Evolutionary conservation across 2,113 vertebrate genomes (phyloP).

Genomic region (Mobula birostris): DNA sequence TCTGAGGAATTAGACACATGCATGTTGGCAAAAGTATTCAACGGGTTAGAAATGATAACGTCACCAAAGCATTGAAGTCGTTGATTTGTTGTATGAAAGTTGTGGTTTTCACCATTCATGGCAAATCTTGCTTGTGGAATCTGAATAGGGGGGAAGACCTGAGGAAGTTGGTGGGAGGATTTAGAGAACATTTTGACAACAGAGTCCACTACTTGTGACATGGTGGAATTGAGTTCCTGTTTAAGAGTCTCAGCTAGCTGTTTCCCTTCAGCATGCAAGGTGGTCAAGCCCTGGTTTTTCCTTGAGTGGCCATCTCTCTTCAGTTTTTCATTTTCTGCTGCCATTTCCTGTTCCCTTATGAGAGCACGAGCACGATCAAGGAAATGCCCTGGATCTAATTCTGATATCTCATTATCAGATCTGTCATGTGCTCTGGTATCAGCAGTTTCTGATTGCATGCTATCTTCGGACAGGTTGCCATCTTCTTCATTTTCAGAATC

Average conservation of each 20-base stretch:
- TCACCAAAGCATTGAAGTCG: constrained; percentile 94
- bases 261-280: constrained; percentile 81
- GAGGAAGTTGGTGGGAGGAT: constrained; percentile 77
- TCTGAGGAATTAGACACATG: constrained; percentile 75
- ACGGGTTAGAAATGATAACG: constrained; percentile 85
- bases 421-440: constrained; percentile 67
- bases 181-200: constrained; percentile 93
- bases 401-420: constrained; percentile 81
- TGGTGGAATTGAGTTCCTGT: constrained; percentile 93
- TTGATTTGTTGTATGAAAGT: constrained; percentile 87
- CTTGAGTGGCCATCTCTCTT: constrained; percentile 73
- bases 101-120: constrained; percentile 81
- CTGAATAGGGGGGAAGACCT: constrained; percentile 83
- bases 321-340: constrained; percentile 65
- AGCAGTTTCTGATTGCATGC: constrained; percentile 82
- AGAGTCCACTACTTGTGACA: constrained; percentile 95
- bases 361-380: constrained; percentile 84
- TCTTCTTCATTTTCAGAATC: constrained; percentile 97
- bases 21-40: constrained; percentile 80
- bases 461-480: constrained; percentile 92
- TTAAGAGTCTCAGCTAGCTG: constrained; percentile 91
- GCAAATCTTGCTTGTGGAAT: constrained; percentile 74
- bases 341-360: constrained; percentile 77
- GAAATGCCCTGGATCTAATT: constrained; percentile 86
- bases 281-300: constrained; percentile 62